These are phyloP conservation scores for Acromyrmex echinatior DNA, from an alignment of 1,140 invertebrate species.

Conservation along the genomic window DNA sequence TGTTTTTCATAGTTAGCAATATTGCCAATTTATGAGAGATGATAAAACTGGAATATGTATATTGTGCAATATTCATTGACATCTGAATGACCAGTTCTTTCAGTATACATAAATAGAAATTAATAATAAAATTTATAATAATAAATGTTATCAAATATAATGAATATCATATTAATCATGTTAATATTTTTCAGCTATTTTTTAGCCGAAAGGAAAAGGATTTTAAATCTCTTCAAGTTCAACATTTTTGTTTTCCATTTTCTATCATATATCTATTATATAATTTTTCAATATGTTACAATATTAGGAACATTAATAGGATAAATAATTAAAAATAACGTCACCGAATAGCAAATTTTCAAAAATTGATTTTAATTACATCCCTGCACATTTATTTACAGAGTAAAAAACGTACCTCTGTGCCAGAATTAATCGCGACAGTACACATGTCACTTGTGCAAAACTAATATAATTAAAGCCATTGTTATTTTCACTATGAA, in stretches of 20 bases:
- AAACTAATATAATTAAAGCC: constrained; percentile 68
- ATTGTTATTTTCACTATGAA: constrained; percentile 59
- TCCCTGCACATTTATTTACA: constrained; percentile 78
- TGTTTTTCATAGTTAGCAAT: constrained; percentile 29
- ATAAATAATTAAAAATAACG: constrained; percentile 74
- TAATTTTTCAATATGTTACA: constrained; percentile 71
- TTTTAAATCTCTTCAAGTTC: constrained; percentile 18
- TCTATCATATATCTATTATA: constrained; percentile 59
- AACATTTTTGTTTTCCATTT: constrained; percentile 41
- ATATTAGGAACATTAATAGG: constrained; percentile 78
- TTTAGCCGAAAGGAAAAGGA: constrained; percentile 15
- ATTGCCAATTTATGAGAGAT: constrained; percentile 27
- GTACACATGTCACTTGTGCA: constrained; percentile 62
- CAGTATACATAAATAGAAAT: background rate
- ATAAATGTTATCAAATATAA: constrained; percentile 11
- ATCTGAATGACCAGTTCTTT: constrained; percentile 5
- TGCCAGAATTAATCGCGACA: constrained; percentile 50
- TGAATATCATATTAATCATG: background rate
- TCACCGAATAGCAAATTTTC: constrained; percentile 73
- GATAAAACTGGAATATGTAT: constrained; percentile 4
- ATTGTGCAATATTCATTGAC: constrained; percentile 33
- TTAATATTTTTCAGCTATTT: background rate
- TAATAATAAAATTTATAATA: constrained; percentile 29
- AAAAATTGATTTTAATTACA: constrained; percentile 75
- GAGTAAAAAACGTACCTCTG: constrained; percentile 74